Percentiles rank a stretch among this genome's conserved stretches.
Conservation (phyloP, 2,888 invertebrate genomes). For the Candidula unifasciata region DNA sequence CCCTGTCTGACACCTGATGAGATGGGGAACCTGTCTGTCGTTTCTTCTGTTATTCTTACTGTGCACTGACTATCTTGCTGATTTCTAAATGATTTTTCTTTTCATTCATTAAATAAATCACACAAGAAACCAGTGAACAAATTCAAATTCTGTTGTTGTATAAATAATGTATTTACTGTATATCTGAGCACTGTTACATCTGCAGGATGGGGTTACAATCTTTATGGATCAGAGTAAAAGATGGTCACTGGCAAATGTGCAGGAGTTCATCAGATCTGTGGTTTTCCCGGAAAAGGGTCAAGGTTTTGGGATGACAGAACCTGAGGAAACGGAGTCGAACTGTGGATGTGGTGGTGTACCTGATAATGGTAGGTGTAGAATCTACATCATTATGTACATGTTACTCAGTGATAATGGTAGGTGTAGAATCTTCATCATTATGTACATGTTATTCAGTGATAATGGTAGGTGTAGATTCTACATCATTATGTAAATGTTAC, state of each 20-base stretch:
- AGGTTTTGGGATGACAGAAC: background rate
- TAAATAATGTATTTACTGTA: no score
- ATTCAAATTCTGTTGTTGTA: no score
- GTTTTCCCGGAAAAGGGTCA: background rate
- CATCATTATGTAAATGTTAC: no score
- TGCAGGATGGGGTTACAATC: conserved; percentile 35
- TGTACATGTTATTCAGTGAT: no score
- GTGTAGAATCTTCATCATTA: background rate
- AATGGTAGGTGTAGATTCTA: background rate
- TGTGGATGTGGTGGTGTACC: background rate
- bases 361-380: background rate
- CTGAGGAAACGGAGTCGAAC: background rate
- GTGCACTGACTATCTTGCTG: conserved; percentile 3
- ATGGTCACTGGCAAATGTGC: conserved; percentile 21
- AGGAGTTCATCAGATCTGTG: conserved; percentile 24
- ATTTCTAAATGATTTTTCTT: background rate
- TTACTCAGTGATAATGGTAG: background rate
- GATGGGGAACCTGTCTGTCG: no score
- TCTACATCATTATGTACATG: background rate
- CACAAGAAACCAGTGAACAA: no score
- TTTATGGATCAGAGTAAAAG: conserved; percentile 23
- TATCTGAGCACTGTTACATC: background rate
- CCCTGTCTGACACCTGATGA: no score
- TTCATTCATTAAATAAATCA: background rate
- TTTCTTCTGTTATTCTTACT: background rate